phyloP scores from a whole-genome alignment of 2,113 vertebrate species.

The Sprattus sprattus region DNA sequence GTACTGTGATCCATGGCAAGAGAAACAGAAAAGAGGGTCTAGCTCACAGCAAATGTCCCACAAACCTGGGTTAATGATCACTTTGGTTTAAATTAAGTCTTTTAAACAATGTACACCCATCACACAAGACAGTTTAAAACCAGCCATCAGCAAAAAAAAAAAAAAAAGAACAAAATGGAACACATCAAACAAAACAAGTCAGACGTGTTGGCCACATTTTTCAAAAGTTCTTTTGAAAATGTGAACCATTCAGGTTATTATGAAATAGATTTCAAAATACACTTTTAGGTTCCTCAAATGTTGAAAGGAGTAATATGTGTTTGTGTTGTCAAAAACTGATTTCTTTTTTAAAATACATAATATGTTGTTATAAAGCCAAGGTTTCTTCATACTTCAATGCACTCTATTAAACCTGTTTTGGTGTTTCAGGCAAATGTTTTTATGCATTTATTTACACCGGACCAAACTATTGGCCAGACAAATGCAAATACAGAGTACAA shows the following conservation, averaged over 20 bases:
- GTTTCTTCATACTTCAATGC: neutral
- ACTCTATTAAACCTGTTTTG: neutral
- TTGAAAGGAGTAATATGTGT: constrained; percentile 9
- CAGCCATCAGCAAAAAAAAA: neutral
- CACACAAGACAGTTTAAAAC: constrained; percentile 2
- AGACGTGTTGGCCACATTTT: neutral
- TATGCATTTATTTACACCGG: neutral
- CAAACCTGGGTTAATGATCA: constrained; percentile 9
- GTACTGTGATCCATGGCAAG: constrained; percentile 12
- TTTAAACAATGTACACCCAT: neutral
- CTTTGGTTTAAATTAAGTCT: constrained; percentile 7
- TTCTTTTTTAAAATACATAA: neutral
- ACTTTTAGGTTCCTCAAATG: neutral
- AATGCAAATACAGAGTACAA: constrained; percentile 14
- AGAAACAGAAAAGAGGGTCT: neutral
- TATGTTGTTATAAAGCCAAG: no score
- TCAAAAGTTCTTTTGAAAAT: neutral
- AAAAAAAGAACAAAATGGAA: neutral
- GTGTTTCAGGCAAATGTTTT: neutral
- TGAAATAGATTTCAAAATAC: neutral
- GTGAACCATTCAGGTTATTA: neutral
- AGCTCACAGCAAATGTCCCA: constrained; percentile 12
- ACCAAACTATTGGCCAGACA: neutral
- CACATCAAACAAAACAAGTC: neutral
- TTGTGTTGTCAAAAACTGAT: neutral